These are phyloP conservation scores for Eupithecia dodoneata DNA, from an alignment of 2,888 invertebrate genomes.

Conservation along the genomic window DNA sequence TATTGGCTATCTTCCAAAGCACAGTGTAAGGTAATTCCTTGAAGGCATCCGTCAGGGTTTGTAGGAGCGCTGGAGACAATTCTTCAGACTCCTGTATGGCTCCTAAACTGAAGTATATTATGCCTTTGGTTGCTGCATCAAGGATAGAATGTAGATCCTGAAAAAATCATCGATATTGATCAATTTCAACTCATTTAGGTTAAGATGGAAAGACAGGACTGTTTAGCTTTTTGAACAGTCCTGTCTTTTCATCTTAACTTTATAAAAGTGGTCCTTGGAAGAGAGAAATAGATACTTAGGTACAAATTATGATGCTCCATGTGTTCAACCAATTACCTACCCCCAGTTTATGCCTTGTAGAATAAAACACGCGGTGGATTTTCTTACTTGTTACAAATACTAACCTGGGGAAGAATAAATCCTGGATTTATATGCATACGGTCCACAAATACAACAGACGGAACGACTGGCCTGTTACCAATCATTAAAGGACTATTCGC, in stretches of 20 bases:
- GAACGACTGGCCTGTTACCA: constrained; percentile 72
- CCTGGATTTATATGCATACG: constrained; percentile 73
- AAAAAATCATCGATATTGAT: constrained; percentile 40
- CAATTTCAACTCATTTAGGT: background rate
- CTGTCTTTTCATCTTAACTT: too few relatives aligned
- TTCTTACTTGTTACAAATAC: background rate
- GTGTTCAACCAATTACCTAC: background rate
- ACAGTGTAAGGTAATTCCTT: constrained; percentile 76
- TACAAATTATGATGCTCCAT: background rate
- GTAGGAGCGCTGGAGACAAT: constrained; percentile 64
- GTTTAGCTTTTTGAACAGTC: too few relatives aligned
- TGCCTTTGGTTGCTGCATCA: constrained; percentile 74
- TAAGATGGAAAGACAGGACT: background rate
- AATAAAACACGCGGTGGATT: background rate
- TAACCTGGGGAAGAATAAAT: constrained; percentile 64
- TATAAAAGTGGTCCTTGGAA: background rate
- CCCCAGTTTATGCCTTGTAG: background rate
- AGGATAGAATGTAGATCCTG: constrained; percentile 67
- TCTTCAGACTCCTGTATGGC: constrained; percentile 75
- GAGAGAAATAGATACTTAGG: background rate
- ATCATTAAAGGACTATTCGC: constrained; percentile 68
- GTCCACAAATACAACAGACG: constrained; percentile 70
- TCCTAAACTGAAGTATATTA: constrained; percentile 80
- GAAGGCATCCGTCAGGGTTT: constrained; percentile 75
- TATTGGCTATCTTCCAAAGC: constrained; percentile 81